These are phyloP conservation scores for Neocrepidodera transversa DNA, from an alignment of 2,888 invertebrate species.

Conservation along the genomic window DNA sequence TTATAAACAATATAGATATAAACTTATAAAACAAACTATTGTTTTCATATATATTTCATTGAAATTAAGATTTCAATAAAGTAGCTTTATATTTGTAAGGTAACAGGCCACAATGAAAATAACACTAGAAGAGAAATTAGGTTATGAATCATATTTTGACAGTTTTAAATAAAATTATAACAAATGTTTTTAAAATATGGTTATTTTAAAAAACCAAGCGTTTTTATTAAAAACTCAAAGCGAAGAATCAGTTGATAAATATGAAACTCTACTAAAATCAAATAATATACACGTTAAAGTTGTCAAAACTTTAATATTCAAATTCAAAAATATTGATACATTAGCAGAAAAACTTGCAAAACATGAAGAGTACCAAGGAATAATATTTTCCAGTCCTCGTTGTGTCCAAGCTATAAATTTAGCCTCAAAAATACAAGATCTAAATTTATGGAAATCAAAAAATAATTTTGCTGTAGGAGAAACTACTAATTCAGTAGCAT, in stretches of 20 bases:
- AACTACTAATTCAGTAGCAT: constrained; percentile 62
- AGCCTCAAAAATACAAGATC: constrained; percentile 51
- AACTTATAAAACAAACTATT: too few species aligned
- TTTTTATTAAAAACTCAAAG: constrained; percentile 55
- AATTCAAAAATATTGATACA: constrained; percentile 61
- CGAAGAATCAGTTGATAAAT: constrained; percentile 58
- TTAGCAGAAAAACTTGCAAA: constrained; percentile 59
- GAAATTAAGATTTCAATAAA: too few species aligned
- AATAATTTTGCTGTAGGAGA: constrained; percentile 62
- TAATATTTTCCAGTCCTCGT: constrained; percentile 66
- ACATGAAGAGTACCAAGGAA: constrained; percentile 61
- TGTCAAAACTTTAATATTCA: constrained; percentile 64
- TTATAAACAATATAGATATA: too few species aligned
- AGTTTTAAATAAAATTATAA: not conserved
- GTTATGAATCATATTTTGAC: not conserved
- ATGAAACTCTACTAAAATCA: constrained; percentile 58
- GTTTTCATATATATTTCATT: too few species aligned
- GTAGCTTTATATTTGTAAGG: too few species aligned
- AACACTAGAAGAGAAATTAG: too few species aligned
- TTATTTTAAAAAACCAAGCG: constrained; percentile 48
- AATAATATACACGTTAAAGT: constrained; percentile 61
- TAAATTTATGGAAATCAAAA: constrained; percentile 45
- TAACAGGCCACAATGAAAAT: too few species aligned
- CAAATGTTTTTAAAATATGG: constrained; percentile 22
- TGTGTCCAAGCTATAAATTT: constrained; percentile 63